A percentile compares a stretch with the other conserved stretches of the same genome.
phyloP scores from a whole-genome alignment of 2,888 invertebrate genomes.

The Eupeodes latifasciatus region DNA sequence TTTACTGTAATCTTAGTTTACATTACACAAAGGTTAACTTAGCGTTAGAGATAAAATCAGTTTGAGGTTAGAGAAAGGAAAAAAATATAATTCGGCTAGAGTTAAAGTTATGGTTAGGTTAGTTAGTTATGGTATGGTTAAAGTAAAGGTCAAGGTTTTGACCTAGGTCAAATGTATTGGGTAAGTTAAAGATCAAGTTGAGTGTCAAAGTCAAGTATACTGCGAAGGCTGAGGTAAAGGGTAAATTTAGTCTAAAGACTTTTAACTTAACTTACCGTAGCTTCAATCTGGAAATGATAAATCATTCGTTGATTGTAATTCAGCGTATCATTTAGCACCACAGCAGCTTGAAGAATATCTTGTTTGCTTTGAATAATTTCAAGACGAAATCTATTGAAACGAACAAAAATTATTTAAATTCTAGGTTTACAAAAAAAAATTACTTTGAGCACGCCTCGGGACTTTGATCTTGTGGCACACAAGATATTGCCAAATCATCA shows the following conservation, averaged over 20 bases:
- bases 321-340: slow-evolving; percentile 89
- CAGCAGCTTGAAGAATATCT: slow-evolving; percentile 89
- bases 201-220: too few relatives aligned
- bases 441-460: slow-evolving; percentile 83
- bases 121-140: too few relatives aligned
- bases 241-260: too few relatives aligned
- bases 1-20: not conserved
- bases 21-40: not conserved
- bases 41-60: not conserved
- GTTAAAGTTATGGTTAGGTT: not conserved
- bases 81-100: not conserved
- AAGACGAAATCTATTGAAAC: slow-evolving; percentile 80
- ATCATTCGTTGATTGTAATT: slow-evolving; percentile 92
- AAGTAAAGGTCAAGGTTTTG: too few relatives aligned
- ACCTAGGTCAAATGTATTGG: too few relatives aligned
- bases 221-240: too few relatives aligned
- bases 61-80: not conserved
- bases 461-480: slow-evolving; percentile 85
- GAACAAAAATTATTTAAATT: not conserved
- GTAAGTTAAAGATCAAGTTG: too few relatives aligned
- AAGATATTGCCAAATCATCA: slow-evolving; percentile 91
- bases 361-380: slow-evolving; percentile 84
- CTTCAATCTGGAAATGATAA: slow-evolving; percentile 90
- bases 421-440: not conserved
- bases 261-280: slow-evolving; percentile 88